These are phyloP conservation scores for Paracentrotus lividus DNA, from an alignment of 53 echinoderm and acorn worm species.

Conservation along the genomic window DNA sequence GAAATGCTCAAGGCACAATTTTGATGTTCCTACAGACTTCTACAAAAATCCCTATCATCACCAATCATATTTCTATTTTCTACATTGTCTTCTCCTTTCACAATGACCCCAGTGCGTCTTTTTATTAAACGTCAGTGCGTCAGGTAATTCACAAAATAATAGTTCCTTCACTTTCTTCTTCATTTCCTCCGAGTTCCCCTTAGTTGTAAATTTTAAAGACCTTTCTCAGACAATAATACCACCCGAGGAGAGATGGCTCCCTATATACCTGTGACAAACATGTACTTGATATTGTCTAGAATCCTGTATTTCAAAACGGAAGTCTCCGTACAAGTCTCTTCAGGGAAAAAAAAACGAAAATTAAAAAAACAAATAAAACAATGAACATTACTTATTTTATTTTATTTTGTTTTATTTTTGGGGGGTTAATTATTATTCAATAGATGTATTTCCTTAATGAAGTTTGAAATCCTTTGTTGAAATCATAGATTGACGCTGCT, in stretches of 20 bases:
- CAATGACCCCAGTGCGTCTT: neutral
- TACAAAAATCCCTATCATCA: too few relatives aligned
- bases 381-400: too few relatives aligned
- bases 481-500: too few relatives aligned
- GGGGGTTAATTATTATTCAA: too few relatives aligned
- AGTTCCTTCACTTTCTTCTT: neutral
- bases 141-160: neutral
- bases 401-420: too few relatives aligned
- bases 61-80: neutral
- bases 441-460: too few relatives aligned
- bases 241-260: neutral
- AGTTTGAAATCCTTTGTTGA: too few relatives aligned
- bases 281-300: neutral
- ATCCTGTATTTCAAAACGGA: neutral
- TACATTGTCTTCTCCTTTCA: neutral
- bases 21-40: neutral
- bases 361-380: too few relatives aligned
- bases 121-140: neutral
- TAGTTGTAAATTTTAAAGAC: neutral
- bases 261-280: constrained; percentile 47
- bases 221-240: neutral
- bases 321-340: constrained; percentile 41
- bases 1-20: neutral
- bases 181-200: neutral
- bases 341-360: neutral